phyloP scores from a whole-genome alignment of 2,888 invertebrate species.

The Megastigmus dorsalis region DNA sequence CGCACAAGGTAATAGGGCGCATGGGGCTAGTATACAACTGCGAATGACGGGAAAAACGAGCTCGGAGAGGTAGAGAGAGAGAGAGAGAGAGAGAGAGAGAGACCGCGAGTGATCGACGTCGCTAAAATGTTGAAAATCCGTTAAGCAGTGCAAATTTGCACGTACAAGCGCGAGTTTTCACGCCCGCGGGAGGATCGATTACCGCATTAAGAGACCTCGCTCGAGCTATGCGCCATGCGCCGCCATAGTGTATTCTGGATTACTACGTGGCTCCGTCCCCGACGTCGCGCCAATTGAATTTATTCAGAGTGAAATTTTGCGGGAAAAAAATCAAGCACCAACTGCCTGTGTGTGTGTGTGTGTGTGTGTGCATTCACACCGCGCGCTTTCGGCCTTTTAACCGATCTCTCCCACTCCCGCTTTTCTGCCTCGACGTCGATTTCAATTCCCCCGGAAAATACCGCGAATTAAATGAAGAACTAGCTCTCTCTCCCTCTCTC shows the following conservation, averaged over 20 bases:
- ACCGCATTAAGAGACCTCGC: slow-evolving; percentile 22
- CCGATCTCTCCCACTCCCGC: background rate
- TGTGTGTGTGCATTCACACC: background rate
- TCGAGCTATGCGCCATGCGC: background rate
- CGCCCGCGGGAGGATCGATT: slow-evolving; percentile 47
- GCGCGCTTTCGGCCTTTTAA: background rate
- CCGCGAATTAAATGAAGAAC: slow-evolving; percentile 28
- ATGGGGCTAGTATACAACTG: background rate
- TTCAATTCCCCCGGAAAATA: slow-evolving; percentile 46
- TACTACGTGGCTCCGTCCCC: no score
- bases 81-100: background rate
- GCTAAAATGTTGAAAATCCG: slow-evolving; percentile 20
- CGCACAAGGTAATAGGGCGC: background rate
- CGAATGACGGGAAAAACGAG: background rate
- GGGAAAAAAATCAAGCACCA: slow-evolving; percentile 37
- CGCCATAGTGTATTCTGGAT: no score
- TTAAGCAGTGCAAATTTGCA: slow-evolving; percentile 42
- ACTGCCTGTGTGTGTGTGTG: no score
- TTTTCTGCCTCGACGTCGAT: slow-evolving; percentile 26
- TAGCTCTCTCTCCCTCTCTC: background rate
- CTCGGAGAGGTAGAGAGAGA: background rate
- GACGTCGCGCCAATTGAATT: slow-evolving; percentile 29
- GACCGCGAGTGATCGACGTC: background rate
- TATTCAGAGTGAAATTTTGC: slow-evolving; percentile 39
- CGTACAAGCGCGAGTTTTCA: slow-evolving; percentile 47